Evolutionary conservation across 2,888 invertebrate genomes (phyloP), one percentile per base, ranked within the genome.

Genomic region (Zygothrica quintamaculata): DNA sequence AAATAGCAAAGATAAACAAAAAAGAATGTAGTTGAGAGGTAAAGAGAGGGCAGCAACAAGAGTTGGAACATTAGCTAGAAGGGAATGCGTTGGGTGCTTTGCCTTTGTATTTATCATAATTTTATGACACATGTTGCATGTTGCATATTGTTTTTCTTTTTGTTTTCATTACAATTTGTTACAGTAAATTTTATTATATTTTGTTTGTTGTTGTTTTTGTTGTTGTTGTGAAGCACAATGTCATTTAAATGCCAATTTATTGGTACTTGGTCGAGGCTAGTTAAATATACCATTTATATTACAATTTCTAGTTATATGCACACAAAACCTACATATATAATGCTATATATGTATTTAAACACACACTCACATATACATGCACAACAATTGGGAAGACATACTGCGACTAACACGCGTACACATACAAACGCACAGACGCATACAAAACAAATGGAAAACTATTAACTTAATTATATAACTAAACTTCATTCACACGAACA

Each of bases 221-320:
- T 47, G 15, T 52, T 51, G 25, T 57, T 44, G 37, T 34, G 80
- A 79, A 82, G 77, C 82, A 78, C 76, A 77, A 79, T 72, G 85
- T 81, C 80, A 73, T 64, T 86, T 84, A 84, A 84, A 84, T 84
- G 84, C 84, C 84, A 84, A 84, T 84, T 76, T 71, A 72, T 84
- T 86, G 84, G 84, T 84, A 84, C 84, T 84, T 82, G 86, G 86
- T 81, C 82, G 76, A 53, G 65, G 82, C 82, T 84, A 78, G 61
- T 36, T 77, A 71, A 74, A 79, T 65, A 82, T 65, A 67, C 74
- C 56, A 58, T 59, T 60, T 44, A 62, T 62, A 58, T 48, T 52
- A 58, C 43, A 58, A 22, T 22, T 43, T n/a, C 26, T 58, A 51
- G 36, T 55, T 36, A 36, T 47, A 13, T 47, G 36, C 26, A 53